These are phyloP conservation scores for Sander vitreus DNA, from an alignment of 2,113 vertebrate genomes.

Conservation along the genomic window DNA sequence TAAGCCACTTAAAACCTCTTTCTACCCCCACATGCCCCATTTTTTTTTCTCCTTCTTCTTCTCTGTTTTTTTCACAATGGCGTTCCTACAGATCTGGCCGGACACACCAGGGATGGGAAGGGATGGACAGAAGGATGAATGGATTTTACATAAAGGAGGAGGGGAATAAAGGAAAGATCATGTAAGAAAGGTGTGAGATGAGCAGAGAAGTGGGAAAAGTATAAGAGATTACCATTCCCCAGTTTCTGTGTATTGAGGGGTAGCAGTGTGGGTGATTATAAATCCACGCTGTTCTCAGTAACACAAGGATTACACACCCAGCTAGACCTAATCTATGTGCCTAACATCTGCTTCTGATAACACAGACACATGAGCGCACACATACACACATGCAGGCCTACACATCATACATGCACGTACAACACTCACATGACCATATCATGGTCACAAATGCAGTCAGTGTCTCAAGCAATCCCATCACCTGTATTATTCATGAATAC, in stretches of 20 bases:
- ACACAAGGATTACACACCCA: conserved; percentile 79
- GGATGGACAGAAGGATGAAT: conserved; percentile 55
- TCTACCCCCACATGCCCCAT: conserved; percentile 10
- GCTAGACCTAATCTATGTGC: conserved; percentile 74
- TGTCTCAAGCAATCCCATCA: conserved; percentile 39
- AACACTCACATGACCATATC: conserved; percentile 7
- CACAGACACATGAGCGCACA: conserved; percentile 25
- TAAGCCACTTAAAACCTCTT: conserved; percentile 61
- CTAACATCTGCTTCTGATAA: conserved; percentile 77
- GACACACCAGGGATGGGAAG: conserved; percentile 37
- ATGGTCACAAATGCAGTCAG: conserved; percentile 20
- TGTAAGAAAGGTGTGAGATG: conserved; percentile 52
- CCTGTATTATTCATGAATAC: conserved; percentile 47
- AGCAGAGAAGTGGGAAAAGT: conserved; percentile 56
- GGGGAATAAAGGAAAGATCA: conserved; percentile 41
- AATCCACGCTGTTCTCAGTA: conserved; percentile 75
- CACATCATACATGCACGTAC: background rate
- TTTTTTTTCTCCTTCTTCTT: background rate
- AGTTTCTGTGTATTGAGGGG: conserved; percentile 64
- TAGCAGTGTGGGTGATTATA: conserved; percentile 76
- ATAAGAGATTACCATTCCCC: conserved; percentile 70
- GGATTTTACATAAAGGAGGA: conserved; percentile 69
- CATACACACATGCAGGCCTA: background rate
- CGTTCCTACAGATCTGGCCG: conserved; percentile 47
- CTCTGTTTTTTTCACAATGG: conserved; percentile 41